Conservation (phyloP, 2,797 vertebrate genomes). For the Enteromius argenteus region DNA sequence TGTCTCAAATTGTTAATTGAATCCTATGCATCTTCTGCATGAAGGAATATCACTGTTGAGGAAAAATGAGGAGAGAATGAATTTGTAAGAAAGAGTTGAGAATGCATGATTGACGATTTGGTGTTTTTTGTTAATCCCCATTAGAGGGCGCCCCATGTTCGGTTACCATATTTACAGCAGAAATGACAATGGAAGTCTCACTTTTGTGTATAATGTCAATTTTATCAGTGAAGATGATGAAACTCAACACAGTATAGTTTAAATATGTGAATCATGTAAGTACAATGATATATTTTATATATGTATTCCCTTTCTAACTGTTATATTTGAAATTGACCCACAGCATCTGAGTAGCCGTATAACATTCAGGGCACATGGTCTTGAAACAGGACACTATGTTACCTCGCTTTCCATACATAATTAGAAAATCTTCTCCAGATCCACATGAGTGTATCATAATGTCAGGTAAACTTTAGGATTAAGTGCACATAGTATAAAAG, state of each 20-base stretch:
- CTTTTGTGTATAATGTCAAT: not conserved
- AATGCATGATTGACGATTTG: not conserved
- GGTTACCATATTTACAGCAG: not conserved
- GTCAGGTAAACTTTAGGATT: not conserved
- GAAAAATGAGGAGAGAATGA: not conserved
- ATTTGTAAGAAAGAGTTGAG: not conserved
- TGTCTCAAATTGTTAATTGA: not conserved
- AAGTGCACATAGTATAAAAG: not conserved
- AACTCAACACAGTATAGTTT: not conserved
- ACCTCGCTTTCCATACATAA: not conserved
- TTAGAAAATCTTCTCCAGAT: not conserved
- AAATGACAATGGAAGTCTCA: not conserved
- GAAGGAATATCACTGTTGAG: not conserved
- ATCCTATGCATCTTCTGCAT: not conserved
- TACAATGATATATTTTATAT: not conserved
- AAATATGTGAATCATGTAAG: not conserved
- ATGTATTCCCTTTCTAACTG: not conserved
- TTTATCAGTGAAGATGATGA: not conserved
- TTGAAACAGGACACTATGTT: not conserved
- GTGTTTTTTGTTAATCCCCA: not conserved
- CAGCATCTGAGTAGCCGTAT: not conserved
- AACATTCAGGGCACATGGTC: not conserved
- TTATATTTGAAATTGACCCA: slow-evolving; percentile 8
- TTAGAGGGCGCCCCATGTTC: slow-evolving; percentile 7
- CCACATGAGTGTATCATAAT: not conserved